These are phyloP conservation scores for Nebria brevicollis DNA, from an alignment of 2,888 invertebrate species.

Conservation along the genomic window DNA sequence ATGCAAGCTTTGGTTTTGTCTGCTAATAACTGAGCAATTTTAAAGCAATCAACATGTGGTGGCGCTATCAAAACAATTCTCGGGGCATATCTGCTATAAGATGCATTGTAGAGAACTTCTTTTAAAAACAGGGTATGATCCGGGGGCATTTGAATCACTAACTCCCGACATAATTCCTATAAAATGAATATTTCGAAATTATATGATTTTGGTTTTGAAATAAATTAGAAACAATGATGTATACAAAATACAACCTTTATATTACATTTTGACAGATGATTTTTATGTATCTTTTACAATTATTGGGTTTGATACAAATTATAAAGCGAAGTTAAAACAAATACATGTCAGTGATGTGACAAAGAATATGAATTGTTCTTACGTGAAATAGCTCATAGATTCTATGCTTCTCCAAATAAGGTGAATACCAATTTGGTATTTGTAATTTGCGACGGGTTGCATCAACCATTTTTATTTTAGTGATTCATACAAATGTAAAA, in stretches of 20 bases:
- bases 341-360: neutral
- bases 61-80: slow-evolving; percentile 69
- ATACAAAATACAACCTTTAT: slow-evolving; percentile 37
- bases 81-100: slow-evolving; percentile 64
- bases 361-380: slow-evolving; percentile 48
- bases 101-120: slow-evolving; percentile 65
- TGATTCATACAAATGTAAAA: neutral
- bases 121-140: slow-evolving; percentile 74
- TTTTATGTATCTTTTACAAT: neutral
- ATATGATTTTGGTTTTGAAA: neutral
- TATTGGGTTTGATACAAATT: neutral
- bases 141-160: slow-evolving; percentile 69
- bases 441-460: slow-evolving; percentile 58
- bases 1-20: slow-evolving; percentile 56
- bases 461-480: slow-evolving; percentile 55
- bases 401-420: slow-evolving; percentile 73
- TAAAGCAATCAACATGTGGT: slow-evolving; percentile 62
- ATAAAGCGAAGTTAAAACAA: neutral
- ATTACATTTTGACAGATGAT: slow-evolving; percentile 25
- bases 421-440: slow-evolving; percentile 66
- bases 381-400: slow-evolving; percentile 74
- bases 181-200: neutral
- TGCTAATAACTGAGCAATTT: slow-evolving; percentile 57
- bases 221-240: neutral
- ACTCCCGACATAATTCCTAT: slow-evolving; percentile 70